Evolutionary conservation across 2,888 invertebrate genomes (phyloP), one percentile per base, ranked within the genome.

Genomic region (Metellina segmentata): DNA sequence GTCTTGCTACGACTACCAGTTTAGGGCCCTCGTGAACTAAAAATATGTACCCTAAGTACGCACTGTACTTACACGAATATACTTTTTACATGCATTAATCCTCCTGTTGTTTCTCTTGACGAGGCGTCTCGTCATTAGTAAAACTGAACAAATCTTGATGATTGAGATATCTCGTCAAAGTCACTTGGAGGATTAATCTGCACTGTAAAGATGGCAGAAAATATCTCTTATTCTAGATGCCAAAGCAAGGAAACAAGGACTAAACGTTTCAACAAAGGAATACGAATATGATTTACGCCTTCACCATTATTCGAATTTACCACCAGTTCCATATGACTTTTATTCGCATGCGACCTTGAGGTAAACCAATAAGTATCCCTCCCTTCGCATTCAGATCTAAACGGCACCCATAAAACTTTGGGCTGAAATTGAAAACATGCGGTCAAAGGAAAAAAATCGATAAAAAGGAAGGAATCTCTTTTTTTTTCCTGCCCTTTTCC

Each of bases 251-350:
- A 53, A 61, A 34, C 61, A 48, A 19, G 61, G 34, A 61, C 9
- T 34, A 34, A 34, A 34, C 34, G 34, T 4, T 0, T 70, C 16
- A 48, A 61, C 13, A 83, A 34, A 49, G 53, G 51, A 85, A 70
- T 61, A 53, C 79, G 5, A 72, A n/a, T 53, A 69, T 85, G 74
- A 90, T 90, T 90, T 90, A 90, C 81, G 74, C 7, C 34, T 8
- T 13, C 16, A 5, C 19, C 20, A 83, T 85, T 85, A 61, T 85
- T 74, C 52, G 20, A 79, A 79, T 90, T 81, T 85, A 61, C 72
- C 61, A 49, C 13, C 74, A 19, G 19, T 79, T 53, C 72, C 48
- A 61, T 19, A 4, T 0, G 72, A 7, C 20, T 70, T 75, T 81
- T 69, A 51, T 20, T n/a, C 49, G 8, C 72, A 61, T 4, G 8